Base-by-base conservation (phyloP, 2,113 vertebrate species). In the Gila orcuttii region DNA sequence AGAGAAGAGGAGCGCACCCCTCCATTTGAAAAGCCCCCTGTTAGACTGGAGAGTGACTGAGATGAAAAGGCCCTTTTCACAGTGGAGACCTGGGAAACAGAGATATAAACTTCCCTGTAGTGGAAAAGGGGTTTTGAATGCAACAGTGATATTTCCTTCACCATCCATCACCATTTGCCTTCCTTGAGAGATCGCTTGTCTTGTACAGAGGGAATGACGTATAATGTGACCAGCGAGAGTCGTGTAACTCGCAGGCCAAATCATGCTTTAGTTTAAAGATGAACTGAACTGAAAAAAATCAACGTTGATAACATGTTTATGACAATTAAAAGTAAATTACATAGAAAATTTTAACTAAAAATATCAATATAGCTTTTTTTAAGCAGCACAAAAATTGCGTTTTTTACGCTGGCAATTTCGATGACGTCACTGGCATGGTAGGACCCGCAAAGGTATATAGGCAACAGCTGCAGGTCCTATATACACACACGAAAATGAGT, bases 1-100 rank as follows among this genome's bases (percentile, higher is more conserved):
- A 86, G 66, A 39, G 28, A 11, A 68, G 33, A 79, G 28, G 57
- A 80, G 17, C 64, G 36, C 47, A 57, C 55, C 36, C 84, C 79
- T 85, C 82, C 45, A 80, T 84, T 84, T 80, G 45, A 87, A 85
- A 80, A 79, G 28, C 28, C 36, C 66, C 55, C 73, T 82, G 73
- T 82, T 36, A 68, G 47, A 64, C 75, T 59, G 79, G 64, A 83
- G 64, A 47, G 15, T 52, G 52, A 66, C 74, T 36, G 62, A 86
- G 80, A 86, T 84, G 57, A 88, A 84, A 86, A 31, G 19, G 73
- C 28, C 28, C 21, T 69, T 77, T 85, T 59, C 69, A 47, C 83
- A 57, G 19, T 62, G 23, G 62, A 77, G 55, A 31, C 21, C 66
- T 55, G 66, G 45, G 52, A 62, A 69, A 71, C 68, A n/a, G 47